Base-by-base conservation (phyloP, 2,888 invertebrate species). In the Arctia plantaginis region DNA sequence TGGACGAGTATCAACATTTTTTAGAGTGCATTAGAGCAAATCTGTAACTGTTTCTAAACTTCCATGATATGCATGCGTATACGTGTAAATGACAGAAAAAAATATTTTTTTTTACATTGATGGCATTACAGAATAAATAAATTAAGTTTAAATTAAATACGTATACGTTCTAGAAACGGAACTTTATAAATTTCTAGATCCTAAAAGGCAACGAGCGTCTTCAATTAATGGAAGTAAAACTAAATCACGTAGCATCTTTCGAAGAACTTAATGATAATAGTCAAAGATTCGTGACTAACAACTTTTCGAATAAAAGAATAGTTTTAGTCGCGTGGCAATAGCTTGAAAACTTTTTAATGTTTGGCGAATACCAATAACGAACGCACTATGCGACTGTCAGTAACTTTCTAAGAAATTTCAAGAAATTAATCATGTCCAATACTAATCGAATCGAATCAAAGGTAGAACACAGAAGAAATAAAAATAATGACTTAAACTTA, bases 291-390 rank as follows among this genome's bases (percentile, higher is more conserved):
- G 65, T 65, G 69, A 69, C 39, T 55, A 44, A 47, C 69, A 70
- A 70, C 69, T 66, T 70, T 74, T 70, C 44, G 41, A 66, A 74
- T 70, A 66, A 66, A 70, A 59, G 66, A 27, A 55, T 66, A 62
- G 39, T 62, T 72, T 59, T 23, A n/a, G 41, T 33, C n/a, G 20
- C 33, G 12, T 33, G 59, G 20, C 41, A 59, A 39, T n/a, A 30
- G 44, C 59, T 67, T 41, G n/a, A 13, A 51, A 65, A 23, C 39
- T 59, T 15, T 59, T 59, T 59, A 27, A 59, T 55, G n/a, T 55
- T 55, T 55, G 55, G n/a, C n/a, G n/a, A 55, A 55, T 55, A 55
- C 55, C 12, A 55, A n/a, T 55, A 12, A 55, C n/a, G n/a, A 55
- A 55, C 12, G n/a, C 12, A 55, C 8, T 27, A 12, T 13, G n/a